Percentiles rank a stretch among this genome's conserved stretches.
These are phyloP conservation scores for Cheilosia scutellata DNA, from an alignment of 2,888 invertebrate species.

Conservation along the genomic window DNA sequence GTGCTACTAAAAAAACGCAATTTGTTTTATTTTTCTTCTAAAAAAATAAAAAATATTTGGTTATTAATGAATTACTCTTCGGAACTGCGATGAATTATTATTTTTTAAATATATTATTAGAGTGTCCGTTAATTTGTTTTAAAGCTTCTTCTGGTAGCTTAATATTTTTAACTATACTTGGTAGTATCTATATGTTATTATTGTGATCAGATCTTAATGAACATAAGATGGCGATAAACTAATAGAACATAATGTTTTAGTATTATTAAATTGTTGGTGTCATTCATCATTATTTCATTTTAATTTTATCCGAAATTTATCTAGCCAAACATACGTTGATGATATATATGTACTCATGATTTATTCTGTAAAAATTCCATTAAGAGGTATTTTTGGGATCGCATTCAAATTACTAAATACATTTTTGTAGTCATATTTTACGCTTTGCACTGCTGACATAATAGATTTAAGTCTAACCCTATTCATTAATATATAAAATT, in stretches of 20 bases:
- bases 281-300: not conserved
- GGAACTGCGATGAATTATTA: constrained; percentile 74
- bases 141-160: constrained; percentile 78
- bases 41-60: constrained; percentile 75
- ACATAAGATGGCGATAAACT: constrained; percentile 81
- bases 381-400: constrained; percentile 34
- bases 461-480: constrained; percentile 28
- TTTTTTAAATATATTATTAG: constrained; percentile 55
- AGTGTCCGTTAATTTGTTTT: constrained; percentile 22
- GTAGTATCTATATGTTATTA: constrained; percentile 45
- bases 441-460: constrained; percentile 1
- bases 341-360: constrained; percentile 40
- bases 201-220: constrained; percentile 83
- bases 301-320: constrained; percentile 30
- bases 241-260: constrained; percentile 70
- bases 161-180: constrained; percentile 43
- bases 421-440: constrained; percentile 21
- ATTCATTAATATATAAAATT: constrained; percentile 45
- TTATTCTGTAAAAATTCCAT: not conserved
- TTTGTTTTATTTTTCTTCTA: constrained; percentile 76
- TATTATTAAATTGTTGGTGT: constrained; percentile 4
- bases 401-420: constrained; percentile 38
- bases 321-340: constrained; percentile 47
- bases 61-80: constrained; percentile 33
- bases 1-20: constrained; percentile 84